Base-by-base conservation (phyloP, 2,113 vertebrate species). In the Oncorhynchus tshawytscha region DNA sequence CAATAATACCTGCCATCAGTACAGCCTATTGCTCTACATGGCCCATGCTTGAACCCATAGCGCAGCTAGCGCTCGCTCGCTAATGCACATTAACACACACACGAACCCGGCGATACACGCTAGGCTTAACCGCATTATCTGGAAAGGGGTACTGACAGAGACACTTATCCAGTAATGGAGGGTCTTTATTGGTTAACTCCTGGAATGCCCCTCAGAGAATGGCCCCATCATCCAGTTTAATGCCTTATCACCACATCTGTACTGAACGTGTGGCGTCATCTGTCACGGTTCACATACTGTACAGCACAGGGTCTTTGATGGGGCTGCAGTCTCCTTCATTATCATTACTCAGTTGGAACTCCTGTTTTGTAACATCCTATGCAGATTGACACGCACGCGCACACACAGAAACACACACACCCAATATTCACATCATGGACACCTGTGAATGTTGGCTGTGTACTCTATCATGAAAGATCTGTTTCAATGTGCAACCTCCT, bases 31-130 rank as follows among this genome's bases (percentile, higher is more conserved):
- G 25, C 70, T 72, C 79, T 60, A 62, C 48, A 67, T 54, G 80
- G 76, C 74, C 86, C 75, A 74, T 7, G 24, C 27, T 77, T 88
- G 84, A 87, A 85, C 83, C 3, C 12, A 34, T 6, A 66, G 64
- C 11, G 64, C 64, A 11, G 7, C 18, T 24, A 24, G n/a, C 64
- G 6, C 8, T 11, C 51, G 27, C 72, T 15, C 67, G 27, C 75
- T 81, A 77, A 83, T 1, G 13, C 75, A 80, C 75, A 75, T 78
- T 76, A 78, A 82, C 81, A 76, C 48, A n/a, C 57, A 60, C 67
- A 8, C 60, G 51, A 79, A 66, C 70, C 79, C 0, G 1, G 27
- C 67, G 39, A 62, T 68, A 24, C 59, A 68, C 25, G 12, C 64
- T 15, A 29, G 75, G 72, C 71, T 74, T 66, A 77, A 65, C 22